Base-by-base conservation (phyloP, 2,113 vertebrate species). In the Microcebus murinus region DNA sequence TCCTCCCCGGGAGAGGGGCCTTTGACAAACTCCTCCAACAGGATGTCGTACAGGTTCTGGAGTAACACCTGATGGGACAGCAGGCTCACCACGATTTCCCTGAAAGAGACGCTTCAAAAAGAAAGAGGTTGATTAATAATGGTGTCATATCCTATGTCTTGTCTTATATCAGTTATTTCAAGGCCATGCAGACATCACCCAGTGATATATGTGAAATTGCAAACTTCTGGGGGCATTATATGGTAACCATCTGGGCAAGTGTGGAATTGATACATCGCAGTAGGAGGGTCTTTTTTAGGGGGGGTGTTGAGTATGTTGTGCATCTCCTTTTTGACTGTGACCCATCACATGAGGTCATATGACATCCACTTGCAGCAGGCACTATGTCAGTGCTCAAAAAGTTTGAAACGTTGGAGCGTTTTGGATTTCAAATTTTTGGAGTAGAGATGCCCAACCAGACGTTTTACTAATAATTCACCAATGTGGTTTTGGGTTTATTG, bases 21-120 rank as follows among this genome's bases (percentile, higher is more conserved):
- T 97, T 99, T 99, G 89, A 99, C 99, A 23, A 99, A 99, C 98
- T 99, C 99, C 97, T 99, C 99, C 85, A 99, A 96, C 88, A 99
- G 98, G 98, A 99, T 99, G 95, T 99, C 99, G 4, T 99, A 99
- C 9, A 99, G 98, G 98, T 99, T 99, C 98, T 99, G 99, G 1
- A 99, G 99, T 42, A 99, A 97, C 23, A 99, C 99, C 98, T 99
- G 99, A 92, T 99, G 99, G 39, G 99, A 99, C 63, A 99, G 98
- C 84, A 99, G 98, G 94, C 99, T 99, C 95, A 99, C 99, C 96
- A 99, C 99, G 76, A 99, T 99, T 0, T 99, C 99, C 97, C 99
- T 97, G 98, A 99, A 99, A 6, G 99, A 99, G 95, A 99, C 99
- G 79, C 99, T 99, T 98, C 42, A 84, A 65, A 91, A 97, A 91